Percentiles rank a stretch among this genome's conserved stretches.
Conservation (phyloP, 2,797 vertebrate species). For the Pangasius sanitwongsei region DNA sequence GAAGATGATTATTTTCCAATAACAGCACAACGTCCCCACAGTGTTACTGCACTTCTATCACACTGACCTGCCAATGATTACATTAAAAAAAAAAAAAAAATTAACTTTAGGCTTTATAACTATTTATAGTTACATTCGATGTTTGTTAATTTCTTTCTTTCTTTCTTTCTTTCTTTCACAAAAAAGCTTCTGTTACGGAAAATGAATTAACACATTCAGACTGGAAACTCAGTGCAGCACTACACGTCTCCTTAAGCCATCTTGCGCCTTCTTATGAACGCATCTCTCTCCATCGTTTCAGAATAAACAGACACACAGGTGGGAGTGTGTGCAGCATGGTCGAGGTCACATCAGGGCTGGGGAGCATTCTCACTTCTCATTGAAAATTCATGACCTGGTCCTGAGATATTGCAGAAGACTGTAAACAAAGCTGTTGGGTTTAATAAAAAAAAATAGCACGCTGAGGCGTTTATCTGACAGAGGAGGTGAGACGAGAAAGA, state of each 20-base stretch:
- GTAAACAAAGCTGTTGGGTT: slow-evolving; percentile 12
- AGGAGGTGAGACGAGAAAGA: not conserved
- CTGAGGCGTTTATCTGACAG: not conserved
- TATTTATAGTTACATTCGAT: too few species aligned
- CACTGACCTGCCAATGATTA: not conserved
- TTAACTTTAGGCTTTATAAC: too few species aligned
- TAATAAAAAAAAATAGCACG: not conserved
- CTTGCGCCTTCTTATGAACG: not conserved
- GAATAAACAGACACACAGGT: not conserved
- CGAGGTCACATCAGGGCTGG: not conserved
- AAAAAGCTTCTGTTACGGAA: not conserved
- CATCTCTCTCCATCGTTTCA: not conserved
- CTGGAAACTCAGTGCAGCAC: not conserved
- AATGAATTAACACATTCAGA: too few species aligned
- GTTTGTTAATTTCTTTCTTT: too few species aligned
- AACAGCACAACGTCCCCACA: not conserved
- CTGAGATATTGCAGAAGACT: not conserved
- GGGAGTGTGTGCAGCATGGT: not conserved
- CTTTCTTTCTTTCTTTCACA: not conserved
- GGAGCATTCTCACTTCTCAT: not conserved
- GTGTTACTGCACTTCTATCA: not conserved
- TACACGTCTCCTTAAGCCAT: not conserved
- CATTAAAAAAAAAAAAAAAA: too few species aligned
- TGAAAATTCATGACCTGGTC: slow-evolving; percentile 1
- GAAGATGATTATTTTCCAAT: too few species aligned